phyloP scores from a whole-genome alignment of 2,797 vertebrate species.

The Anguilla megastoma region DNA sequence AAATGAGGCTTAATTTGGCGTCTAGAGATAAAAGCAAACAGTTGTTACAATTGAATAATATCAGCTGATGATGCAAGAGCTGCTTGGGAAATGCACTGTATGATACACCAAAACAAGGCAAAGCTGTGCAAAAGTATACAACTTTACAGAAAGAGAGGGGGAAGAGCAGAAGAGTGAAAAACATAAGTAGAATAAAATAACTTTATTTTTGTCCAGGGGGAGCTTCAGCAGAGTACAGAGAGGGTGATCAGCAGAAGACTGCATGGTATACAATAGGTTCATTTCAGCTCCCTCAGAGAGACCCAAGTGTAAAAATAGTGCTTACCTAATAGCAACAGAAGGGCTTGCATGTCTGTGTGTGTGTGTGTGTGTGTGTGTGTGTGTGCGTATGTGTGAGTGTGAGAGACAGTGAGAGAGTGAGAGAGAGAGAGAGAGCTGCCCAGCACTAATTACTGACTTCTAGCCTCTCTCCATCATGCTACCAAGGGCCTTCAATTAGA shows the following conservation, averaged over 20 bases:
- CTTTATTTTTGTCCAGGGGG: neutral
- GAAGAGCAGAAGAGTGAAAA: neutral
- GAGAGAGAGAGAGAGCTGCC: slow-evolving; percentile 53
- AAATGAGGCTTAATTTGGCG: slow-evolving; percentile 1
- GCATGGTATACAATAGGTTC: neutral
- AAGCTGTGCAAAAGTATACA: neutral
- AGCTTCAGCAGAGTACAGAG: neutral
- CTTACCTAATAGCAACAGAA: neutral
- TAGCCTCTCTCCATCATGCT: neutral
- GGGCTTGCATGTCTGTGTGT: neutral
- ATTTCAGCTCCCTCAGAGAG: neutral
- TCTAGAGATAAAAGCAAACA: neutral
- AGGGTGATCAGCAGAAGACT: neutral
- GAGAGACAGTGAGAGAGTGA: slow-evolving; percentile 40
- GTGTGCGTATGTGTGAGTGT: neutral
- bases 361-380: neutral
- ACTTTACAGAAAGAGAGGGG: too few relatives aligned
- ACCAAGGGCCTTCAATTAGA: neutral
- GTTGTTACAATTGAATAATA: neutral
- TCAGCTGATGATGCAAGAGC: neutral
- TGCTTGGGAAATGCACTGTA: neutral
- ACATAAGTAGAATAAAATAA: neutral
- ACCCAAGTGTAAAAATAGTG: neutral
- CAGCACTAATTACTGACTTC: neutral
- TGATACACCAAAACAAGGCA: neutral